Conservation (phyloP, 2,113 vertebrate genomes). For the Pterocles gutturalis region DNA sequence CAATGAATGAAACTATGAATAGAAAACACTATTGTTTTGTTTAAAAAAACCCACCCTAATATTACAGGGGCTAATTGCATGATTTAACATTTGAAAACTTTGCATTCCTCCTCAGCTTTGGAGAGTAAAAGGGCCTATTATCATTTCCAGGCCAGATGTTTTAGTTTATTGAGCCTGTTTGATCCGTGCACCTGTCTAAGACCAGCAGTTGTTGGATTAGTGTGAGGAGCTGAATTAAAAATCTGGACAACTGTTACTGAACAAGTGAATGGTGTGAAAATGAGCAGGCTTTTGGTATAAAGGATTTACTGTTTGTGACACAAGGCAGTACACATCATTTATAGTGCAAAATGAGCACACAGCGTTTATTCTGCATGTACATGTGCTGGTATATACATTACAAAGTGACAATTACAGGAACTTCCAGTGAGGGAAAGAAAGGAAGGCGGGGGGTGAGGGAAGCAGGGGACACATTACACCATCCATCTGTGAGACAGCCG, state of each 20-base stretch:
- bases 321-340: conserved; percentile 77
- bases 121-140: conserved; percentile 83
- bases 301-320: conserved; percentile 84
- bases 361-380: conserved; percentile 58
- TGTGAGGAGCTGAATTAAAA: conserved; percentile 80
- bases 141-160: conserved; percentile 86
- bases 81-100: conserved; percentile 80
- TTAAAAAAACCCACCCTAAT: not conserved
- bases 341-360: conserved; percentile 57
- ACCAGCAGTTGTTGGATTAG: conserved; percentile 88
- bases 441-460: conserved; percentile 10
- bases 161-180: conserved; percentile 83
- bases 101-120: conserved; percentile 72
- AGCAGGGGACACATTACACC: conserved; percentile 74
- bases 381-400: conserved; percentile 75
- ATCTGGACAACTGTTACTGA: conserved; percentile 85
- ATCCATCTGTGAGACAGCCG: conserved; percentile 84
- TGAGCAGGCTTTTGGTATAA: conserved; percentile 81
- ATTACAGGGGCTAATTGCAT: conserved; percentile 70
- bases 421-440: conserved; percentile 63
- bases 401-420: conserved; percentile 75
- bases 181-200: conserved; percentile 87
- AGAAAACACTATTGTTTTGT: conserved; percentile 15
- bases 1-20: not conserved
- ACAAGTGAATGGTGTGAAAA: conserved; percentile 86